Conservation (phyloP, 2,888 invertebrate genomes). For the Anticlea derivata region DNA sequence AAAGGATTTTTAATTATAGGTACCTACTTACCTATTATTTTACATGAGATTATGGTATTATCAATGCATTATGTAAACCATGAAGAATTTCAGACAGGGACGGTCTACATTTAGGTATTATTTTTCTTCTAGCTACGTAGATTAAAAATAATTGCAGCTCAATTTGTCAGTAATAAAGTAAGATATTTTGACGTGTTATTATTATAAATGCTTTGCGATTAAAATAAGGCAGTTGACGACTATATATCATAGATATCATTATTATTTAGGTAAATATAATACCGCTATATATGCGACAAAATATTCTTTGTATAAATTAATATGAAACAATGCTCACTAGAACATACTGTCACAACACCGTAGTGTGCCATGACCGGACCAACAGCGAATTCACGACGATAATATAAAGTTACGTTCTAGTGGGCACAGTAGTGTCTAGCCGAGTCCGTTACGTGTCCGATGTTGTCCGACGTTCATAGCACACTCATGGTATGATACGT, state of each 20-base stretch:
- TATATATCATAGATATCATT: constrained; percentile 9
- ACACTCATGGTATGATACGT: no score
- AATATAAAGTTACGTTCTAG: no score
- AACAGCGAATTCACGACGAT: no score
- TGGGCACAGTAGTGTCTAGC: no score
- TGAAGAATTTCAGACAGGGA: neutral
- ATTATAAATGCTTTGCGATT: constrained; percentile 8
- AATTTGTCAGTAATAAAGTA: constrained; percentile 9
- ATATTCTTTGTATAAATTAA: no score
- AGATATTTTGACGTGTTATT: constrained; percentile 12
- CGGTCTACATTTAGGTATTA: neutral
- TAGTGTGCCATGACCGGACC: no score
- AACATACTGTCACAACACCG: no score
- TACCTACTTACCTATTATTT: no score
- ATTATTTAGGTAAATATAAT: neutral
- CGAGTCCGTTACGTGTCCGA: no score
- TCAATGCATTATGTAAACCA: neutral
- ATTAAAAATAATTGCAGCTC: constrained; percentile 9
- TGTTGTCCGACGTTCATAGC: no score
- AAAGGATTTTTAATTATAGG: constrained; percentile 1
- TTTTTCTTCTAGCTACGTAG: neutral
- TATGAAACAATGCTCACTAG: no score
- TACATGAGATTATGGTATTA: constrained; percentile 11
- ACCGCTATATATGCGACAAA: constrained; percentile 2
- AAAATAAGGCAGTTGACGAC: constrained; percentile 5